Conservation (phyloP, 2,888 invertebrate species). For the Pristionchus japonicus region DNA sequence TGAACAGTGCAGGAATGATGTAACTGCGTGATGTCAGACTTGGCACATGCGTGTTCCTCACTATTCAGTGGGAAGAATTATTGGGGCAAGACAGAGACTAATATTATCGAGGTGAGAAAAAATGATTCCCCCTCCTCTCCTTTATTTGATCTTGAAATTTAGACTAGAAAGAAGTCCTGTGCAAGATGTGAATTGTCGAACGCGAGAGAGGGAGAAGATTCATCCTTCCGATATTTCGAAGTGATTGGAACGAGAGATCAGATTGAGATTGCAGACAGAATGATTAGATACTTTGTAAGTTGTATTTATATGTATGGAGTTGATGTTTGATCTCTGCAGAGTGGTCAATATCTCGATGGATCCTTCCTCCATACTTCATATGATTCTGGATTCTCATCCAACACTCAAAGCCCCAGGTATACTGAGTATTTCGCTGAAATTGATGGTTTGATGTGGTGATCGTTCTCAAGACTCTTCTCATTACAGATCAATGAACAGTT, state of each 20-base stretch:
- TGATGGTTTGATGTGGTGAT: not conserved
- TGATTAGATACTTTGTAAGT: not conserved
- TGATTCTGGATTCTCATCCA: constrained; percentile 22
- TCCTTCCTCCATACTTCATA: not conserved
- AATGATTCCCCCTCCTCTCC: too few relatives aligned
- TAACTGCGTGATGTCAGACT: not conserved
- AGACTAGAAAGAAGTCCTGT: not conserved
- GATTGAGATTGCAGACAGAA: not conserved
- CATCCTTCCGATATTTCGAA: not conserved
- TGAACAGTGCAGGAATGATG: not conserved
- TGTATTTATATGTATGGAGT: not conserved
- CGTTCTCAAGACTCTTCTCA: too few relatives aligned
- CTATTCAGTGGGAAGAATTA: not conserved
- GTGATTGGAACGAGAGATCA: not conserved
- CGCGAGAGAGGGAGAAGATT: not conserved
- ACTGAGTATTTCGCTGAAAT: too few relatives aligned
- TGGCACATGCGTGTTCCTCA: not conserved
- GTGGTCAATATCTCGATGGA: not conserved
- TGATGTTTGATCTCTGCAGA: not conserved
- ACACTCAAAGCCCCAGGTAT: not conserved
- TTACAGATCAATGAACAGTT: not conserved
- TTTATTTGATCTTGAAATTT: not conserved
- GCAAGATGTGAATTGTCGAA: not conserved
- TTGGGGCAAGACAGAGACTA: not conserved
- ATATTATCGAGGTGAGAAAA: not conserved